Percentiles rank a stretch among this genome's conserved stretches.
phyloP scores from a whole-genome alignment of 2,113 vertebrate species.

The Struthidea cinerea region DNA sequence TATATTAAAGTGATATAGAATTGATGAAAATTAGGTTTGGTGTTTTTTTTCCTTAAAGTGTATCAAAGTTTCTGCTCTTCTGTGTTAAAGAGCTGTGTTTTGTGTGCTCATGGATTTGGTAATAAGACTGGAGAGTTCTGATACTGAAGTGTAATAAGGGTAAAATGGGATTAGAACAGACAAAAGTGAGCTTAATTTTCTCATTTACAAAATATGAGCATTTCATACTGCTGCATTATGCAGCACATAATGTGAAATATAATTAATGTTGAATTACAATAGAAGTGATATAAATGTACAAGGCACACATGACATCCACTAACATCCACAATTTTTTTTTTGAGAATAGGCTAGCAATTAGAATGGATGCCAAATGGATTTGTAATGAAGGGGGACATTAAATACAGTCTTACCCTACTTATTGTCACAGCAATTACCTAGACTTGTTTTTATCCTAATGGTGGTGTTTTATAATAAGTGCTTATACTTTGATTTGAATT shows the following conservation, averaged over 20 bases:
- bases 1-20: neutral
- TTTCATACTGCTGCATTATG: neutral
- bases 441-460: neutral
- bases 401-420: neutral
- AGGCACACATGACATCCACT: neutral
- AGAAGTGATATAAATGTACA: neutral
- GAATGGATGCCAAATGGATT: constrained; percentile 29
- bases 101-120: neutral
- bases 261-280: constrained; percentile 56
- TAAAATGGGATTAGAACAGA: constrained; percentile 19
- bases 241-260: constrained; percentile 28
- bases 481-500: neutral
- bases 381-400: constrained; percentile 34
- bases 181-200: constrained; percentile 43
- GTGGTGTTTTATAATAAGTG: neutral
- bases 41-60: too few relatives aligned
- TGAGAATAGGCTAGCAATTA: neutral
- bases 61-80: neutral
- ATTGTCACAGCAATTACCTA: constrained; percentile 7
- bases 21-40: neutral
- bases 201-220: constrained; percentile 7
- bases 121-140: neutral
- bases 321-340: neutral
- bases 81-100: neutral
- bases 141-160: neutral